Evolutionary conservation across 92 coral and sea anemone genomes (phyloP), one percentile per base, ranked within the genome.

Genomic region (Palythoa grandiflora): DNA sequence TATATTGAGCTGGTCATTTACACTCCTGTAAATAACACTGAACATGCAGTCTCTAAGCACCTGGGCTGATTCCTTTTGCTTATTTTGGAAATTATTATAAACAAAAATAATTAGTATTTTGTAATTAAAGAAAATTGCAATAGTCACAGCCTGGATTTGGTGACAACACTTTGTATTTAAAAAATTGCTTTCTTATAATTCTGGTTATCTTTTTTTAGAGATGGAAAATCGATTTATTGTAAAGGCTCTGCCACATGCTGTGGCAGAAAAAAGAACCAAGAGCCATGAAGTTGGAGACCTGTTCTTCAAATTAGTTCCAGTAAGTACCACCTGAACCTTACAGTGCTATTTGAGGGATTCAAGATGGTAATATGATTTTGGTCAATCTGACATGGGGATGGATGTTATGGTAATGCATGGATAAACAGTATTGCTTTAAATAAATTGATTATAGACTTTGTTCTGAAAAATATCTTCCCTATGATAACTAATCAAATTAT

Each of bases 221-320:
- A 63, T 63, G 9, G 37, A 63, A 63, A 63, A 59, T 59, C 16
- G 65, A 59, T 14, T 59, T 3, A 14, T 59, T 59, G n/a, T 59
- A 9, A 63, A 63, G 70, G 70, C 70, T 63, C 37, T 19, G 70
- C 68, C 28, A 61, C 36, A 57, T 57, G 63, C n/a, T 57, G 63
- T 11, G 68, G 68, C 68, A 63, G 70, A 63, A 17, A 63, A 63
- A 63, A 63, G 70, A 63, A 63, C 70, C 36, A 63, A 63, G 70
- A 63, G 21, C 36, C 70, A n/a, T 63, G 12, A 63, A 63, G 37
- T 63, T 63, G 70, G 70, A 63, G 70, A 19, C 36, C 70, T 63
- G 70, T 63, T 63, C 65, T 59, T 59, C 65, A 59, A 59, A 59
- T 13, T 59, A 13, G 65, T 59, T 59, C 65, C 65, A 59, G 65